These are phyloP conservation scores for Dyspetes luteomarginatus DNA, from an alignment of 2,888 invertebrate genomes.

Conservation along the genomic window DNA sequence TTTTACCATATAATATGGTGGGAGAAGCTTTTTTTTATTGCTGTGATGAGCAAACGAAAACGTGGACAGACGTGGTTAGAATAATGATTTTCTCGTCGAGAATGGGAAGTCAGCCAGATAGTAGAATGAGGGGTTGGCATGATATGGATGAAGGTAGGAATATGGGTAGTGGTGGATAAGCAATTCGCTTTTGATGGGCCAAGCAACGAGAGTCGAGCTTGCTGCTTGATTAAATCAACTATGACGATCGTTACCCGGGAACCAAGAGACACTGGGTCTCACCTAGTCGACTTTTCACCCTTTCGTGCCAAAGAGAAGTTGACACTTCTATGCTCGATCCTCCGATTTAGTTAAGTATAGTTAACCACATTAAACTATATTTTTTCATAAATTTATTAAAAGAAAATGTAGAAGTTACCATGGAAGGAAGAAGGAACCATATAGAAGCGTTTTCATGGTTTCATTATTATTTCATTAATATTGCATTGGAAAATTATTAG, in stretches of 20 bases:
- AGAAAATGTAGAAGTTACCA: no score
- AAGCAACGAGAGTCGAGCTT: constrained; percentile 26
- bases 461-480: background rate
- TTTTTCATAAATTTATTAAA: no score
- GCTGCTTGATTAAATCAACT: constrained; percentile 52
- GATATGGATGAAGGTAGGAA: constrained; percentile 30
- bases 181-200: constrained; percentile 54
- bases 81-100: constrained; percentile 28
- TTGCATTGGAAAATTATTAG: background rate
- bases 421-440: no score
- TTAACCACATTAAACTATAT: no score
- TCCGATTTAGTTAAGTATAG: background rate
- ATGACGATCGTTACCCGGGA: constrained; percentile 36
- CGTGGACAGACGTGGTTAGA: constrained; percentile 13
- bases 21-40: background rate
- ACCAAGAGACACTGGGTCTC: background rate
- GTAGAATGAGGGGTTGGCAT: constrained; percentile 27
- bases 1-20: constrained; percentile 16
- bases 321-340: constrained; percentile 13
- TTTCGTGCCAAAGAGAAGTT: constrained; percentile 1
- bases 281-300: constrained; percentile 20
- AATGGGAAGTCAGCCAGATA: background rate
- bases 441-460: no score
- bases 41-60: constrained; percentile 7
- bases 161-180: constrained; percentile 31